phyloP scores from a whole-genome alignment of 2,797 vertebrate species.

The Remorina albescens region DNA sequence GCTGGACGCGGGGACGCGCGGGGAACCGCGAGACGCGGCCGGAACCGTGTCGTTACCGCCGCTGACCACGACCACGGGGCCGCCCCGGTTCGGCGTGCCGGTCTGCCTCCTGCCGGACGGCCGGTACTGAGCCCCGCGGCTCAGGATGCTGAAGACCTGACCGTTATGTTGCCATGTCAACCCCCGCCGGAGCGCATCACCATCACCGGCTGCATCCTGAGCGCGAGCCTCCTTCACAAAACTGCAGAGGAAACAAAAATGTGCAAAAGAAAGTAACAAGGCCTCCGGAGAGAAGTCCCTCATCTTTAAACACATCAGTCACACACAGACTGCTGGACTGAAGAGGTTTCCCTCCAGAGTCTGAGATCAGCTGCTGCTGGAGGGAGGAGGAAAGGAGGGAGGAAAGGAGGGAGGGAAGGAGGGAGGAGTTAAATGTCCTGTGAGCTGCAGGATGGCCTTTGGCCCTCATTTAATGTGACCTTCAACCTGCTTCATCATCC shows the following conservation, averaged over 20 bases:
- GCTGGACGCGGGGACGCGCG: constrained; percentile 61
- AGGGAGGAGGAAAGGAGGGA: background rate
- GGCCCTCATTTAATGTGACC: background rate
- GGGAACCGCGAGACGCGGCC: constrained; percentile 35
- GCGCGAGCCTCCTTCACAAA: constrained; percentile 70
- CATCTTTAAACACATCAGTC: constrained; percentile 48
- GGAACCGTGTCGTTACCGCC: constrained; percentile 67
- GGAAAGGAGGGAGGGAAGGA: no score
- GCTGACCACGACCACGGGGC: constrained; percentile 65
- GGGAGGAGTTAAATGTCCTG: background rate
- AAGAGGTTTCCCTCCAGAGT: constrained; percentile 6
- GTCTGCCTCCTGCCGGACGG: constrained; percentile 76
- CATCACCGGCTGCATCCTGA: constrained; percentile 75
- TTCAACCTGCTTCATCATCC: background rate
- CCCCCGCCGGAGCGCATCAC: constrained; percentile 79
- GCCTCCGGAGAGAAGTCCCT: constrained; percentile 39
- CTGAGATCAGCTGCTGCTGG: constrained; percentile 12
- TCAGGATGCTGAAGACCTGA: constrained; percentile 89
- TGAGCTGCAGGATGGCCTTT: background rate
- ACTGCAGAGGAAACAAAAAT: constrained; percentile 73
- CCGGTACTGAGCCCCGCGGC: constrained; percentile 87
- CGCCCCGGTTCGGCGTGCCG: constrained; percentile 9
- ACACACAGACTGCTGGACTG: background rate
- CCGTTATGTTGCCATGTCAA: constrained; percentile 93
- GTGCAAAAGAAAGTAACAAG: constrained; percentile 42